Evolutionary conservation across 2,113 vertebrate genomes (phyloP), one percentile per base, ranked within the genome.

Genomic region (Hippocampus zosterae): DNA sequence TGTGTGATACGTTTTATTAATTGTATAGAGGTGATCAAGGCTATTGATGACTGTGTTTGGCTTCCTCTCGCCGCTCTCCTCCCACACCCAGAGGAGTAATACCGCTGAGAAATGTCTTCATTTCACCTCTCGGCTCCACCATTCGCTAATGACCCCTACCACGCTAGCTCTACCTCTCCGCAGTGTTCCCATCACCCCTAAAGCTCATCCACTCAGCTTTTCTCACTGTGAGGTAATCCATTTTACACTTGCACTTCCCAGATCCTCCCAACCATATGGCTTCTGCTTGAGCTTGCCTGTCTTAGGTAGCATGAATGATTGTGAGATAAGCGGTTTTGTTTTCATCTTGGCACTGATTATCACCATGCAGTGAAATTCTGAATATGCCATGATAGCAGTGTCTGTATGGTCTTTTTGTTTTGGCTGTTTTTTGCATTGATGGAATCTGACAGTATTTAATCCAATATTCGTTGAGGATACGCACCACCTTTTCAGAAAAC

Each of bases 161-260:
- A 15, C 64, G 78, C 55, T 25, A 41, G 72, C 73, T 70, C 53
- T 63, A 25, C 61, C 70, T 67, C 7, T 27, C 69, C 57, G 69
- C 72, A 63, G 68, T 76, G 78, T 84, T 72, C 73, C 85, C 75
- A 70, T 75, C 67, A 73, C 82, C 76, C 72, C 70, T 60, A 55
- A 78, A 46, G 65, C 77, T 81, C 77, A 69, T 75, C 75, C 76
- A 23, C 67, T 33, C 80, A 21, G 62, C 77, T 81, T 73, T 69
- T 79, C 77, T 67, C 70, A 73, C 72, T 65, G 80, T 71, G 79
- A 73, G 74, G 62, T 76, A 84, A 85, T 88, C 79, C 82, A 77
- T 84, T 85, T 85, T 67, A 72, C 79, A 75, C 81, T 73, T 70
- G 70, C 63, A 40, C 50, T 72, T 75, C 71, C 69, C 18, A 55